Evolutionary conservation across 64 coral and sea anemone genomes (phyloP), one percentile per base, ranked within the genome.

Genomic region (Hydrozoanthus tunicans): DNA sequence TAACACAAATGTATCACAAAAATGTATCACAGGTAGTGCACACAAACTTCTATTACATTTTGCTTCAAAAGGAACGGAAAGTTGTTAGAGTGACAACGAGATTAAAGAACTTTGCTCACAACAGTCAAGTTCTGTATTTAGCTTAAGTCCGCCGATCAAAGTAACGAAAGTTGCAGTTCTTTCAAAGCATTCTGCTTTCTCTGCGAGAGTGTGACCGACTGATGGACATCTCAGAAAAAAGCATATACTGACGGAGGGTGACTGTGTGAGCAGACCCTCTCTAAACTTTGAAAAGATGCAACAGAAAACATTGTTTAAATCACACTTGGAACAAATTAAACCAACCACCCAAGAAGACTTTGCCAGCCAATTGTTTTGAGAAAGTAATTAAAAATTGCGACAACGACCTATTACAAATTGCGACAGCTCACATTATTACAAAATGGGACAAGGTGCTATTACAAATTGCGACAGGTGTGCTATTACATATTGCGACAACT

Each of bases 261-360:
- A 75, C 53, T 83, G 56, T 66, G 70, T 79, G 51, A 82, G 84
- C 43, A 89, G 97, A 58, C 97, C 97, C 5, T 96, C 94, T 23
- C 56, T 99, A 59, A 95, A 99, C 83, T 99, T 99, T 32, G 97
- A 99, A 93, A 99, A 99, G 86, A 99, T 99, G 97, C 97, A 96
- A 81, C 94, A 99, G 94, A 20, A 20, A 20, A 20, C 20, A 20
- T 20, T 20, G 20, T 20, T 20, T 20, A 20, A 20, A 20, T 20
- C 20, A 20, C 20, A 20, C 20, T 20, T 20, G 20, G 20, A 20
- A 20, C 20, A 20, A 20, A 20, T 20, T 20, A 20, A 20, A 20
- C 20, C 20, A 20, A 20, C 20, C 20, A 20, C 20, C 20, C 20
- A 20, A 20, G 20, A 20, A 20, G 20, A 20, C 20, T 20, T 20